Evolutionary conservation across 1,140 invertebrate genomes (phyloP), one percentile per base, ranked within the genome.

Genomic region (Platorchestia sp.): DNA sequence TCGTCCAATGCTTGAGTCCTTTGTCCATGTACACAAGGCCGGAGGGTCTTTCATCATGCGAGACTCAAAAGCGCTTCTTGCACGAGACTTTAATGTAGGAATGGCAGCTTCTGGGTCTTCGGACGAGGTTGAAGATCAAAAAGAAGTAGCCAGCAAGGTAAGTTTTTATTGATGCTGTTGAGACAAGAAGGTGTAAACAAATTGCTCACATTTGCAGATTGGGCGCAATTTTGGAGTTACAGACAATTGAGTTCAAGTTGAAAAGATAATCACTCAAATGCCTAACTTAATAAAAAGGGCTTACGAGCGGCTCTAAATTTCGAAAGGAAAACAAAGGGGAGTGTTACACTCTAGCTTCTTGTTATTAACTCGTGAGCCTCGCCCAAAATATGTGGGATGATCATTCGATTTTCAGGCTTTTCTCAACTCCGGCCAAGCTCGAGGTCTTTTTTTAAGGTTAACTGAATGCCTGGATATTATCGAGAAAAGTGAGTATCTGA

Each of bases 11-110:
- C 91, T 93, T 44, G 43, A 89, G 87, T 42, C 41, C 43, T 93
- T 93, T 93, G 91, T 93, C 45, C 91, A 22, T 93, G 91, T 93
- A 93, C 91, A 93, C 43, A 93, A 45, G 44, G 40, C 45, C 45
- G 44, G 10, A 93, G 91, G 91, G 47, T 93, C 91, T 45, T 45
- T 93, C 91, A 93, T 93, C 91, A 10, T 7, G 43, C 45, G 43
- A 3, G 43, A 93, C 45, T 93, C 91, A 44, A 93, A 93, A 93
- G 91, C 91, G 43, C 44, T 93, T 75, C 59, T 40, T 47, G 45
- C 91, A 14, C 43, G n/a, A 93, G 91, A 44, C 91, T 93, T 93
- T 93, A 93, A 93, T 93, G 91, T 93, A 93, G 91, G 47, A 93
- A 93, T 93, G 91, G 47, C 91, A 45, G 91, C 91, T 27, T 93